Evolutionary conservation across 1,140 invertebrate species (phyloP).

Genomic region (Camponotus vicinus): DNA sequence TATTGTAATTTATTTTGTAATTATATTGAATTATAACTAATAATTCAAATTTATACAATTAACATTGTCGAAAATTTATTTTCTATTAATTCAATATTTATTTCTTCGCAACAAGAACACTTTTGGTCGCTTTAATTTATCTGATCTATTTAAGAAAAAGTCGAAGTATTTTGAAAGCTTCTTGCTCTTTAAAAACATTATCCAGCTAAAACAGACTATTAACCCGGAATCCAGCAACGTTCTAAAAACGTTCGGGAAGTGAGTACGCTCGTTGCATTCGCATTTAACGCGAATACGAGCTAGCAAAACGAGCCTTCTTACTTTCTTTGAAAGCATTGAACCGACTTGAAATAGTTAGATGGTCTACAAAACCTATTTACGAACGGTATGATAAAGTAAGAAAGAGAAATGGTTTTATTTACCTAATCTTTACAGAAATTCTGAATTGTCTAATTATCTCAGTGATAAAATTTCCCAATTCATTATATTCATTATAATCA

Average conservation of each 20-base stretch:
- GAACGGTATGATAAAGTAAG: slow-evolving; percentile 11
- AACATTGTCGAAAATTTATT: not conserved
- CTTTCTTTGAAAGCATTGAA: slow-evolving; percentile 52
- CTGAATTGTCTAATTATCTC: not conserved
- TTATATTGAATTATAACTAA: not conserved
- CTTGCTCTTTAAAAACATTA: slow-evolving; percentile 35
- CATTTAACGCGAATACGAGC: slow-evolving; percentile 52
- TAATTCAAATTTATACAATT: not conserved
- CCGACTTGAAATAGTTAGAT: slow-evolving; percentile 16
- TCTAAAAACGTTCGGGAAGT: slow-evolving; percentile 56
- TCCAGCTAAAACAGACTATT: not conserved
- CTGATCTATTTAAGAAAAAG: not conserved
- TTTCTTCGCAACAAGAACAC: not conserved
- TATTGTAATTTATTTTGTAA: too few species aligned
- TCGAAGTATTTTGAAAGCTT: not conserved
- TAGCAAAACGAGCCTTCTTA: not conserved
- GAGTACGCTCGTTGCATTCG: slow-evolving; percentile 42
- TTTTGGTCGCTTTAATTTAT: not conserved
- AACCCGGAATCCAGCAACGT: not conserved
- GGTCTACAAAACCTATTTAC: slow-evolving; percentile 59
- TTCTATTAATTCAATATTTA: not conserved
- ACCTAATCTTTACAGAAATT: not conserved
- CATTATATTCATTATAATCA: not conserved
- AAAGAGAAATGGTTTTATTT: not conserved
- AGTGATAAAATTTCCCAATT: slow-evolving; percentile 6